Evolutionary conservation across 2,888 invertebrate species (phyloP).

Genomic region (Cheiracanthium punctorium): DNA sequence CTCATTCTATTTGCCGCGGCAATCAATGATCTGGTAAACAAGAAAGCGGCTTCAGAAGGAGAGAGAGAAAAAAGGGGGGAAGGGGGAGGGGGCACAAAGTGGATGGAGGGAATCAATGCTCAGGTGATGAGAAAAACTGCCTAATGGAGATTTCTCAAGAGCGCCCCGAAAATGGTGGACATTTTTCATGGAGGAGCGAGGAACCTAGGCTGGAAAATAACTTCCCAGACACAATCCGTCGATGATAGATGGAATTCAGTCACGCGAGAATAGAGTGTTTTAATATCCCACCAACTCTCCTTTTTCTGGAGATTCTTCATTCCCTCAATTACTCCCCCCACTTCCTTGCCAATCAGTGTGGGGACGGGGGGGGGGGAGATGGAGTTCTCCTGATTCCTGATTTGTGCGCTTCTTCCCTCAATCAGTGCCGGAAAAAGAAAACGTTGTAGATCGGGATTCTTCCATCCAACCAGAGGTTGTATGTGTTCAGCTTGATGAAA

Average conservation of each 20-base stretch:
- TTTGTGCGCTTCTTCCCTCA: slow-evolving; percentile 53
- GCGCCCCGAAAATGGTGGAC: slow-evolving; percentile 38
- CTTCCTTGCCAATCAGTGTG: slow-evolving; percentile 61
- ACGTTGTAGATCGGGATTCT: not conserved
- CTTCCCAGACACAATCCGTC: slow-evolving; percentile 52
- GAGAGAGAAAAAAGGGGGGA: no score
- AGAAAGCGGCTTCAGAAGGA: slow-evolving; percentile 8
- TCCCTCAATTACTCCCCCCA: slow-evolving; percentile 62
- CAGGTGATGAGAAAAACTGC: slow-evolving; percentile 35
- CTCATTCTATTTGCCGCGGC: slow-evolving; percentile 31
- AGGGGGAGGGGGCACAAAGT: not conserved
- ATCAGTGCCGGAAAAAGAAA: slow-evolving; percentile 29
- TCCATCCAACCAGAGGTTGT: not conserved
- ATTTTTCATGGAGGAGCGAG: slow-evolving; percentile 41
- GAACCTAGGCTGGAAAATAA: slow-evolving; percentile 39
- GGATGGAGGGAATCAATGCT: slow-evolving; percentile 26
- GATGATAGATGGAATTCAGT: slow-evolving; percentile 63
- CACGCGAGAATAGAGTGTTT: slow-evolving; percentile 50
- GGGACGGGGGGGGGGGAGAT: slow-evolving; percentile 10
- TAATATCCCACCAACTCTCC: slow-evolving; percentile 7
- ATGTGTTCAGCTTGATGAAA: not conserved
- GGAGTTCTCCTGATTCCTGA: slow-evolving; percentile 41
- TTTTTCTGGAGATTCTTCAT: slow-evolving; percentile 27
- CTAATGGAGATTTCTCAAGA: slow-evolving; percentile 57
- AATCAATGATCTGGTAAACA: slow-evolving; percentile 50